Evolutionary conservation across 2,797 vertebrate genomes (phyloP), one percentile per base, ranked within the genome.

Genomic region (Sebastes trivittatus): DNA sequence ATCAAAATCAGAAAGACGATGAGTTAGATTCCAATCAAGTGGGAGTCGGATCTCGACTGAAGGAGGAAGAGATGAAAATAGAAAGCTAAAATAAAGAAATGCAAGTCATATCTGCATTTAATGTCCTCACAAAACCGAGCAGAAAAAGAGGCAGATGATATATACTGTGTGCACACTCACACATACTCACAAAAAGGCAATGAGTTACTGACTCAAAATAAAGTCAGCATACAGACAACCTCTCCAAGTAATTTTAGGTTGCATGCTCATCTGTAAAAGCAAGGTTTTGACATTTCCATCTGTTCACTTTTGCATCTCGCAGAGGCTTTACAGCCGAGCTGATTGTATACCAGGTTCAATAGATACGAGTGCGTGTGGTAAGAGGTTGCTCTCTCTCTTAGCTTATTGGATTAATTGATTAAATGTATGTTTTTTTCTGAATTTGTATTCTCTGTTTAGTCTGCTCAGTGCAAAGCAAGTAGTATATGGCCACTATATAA

Each of bases 241-340:
- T 62, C 54, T 72, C 66, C 6, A 49, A 60, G 46, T 68, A 54
- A 46, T 78, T 75, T 29, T 18, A 73, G 14, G 36, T 42, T 78
- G 72, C 52, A 23, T 16, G 46, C 63, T 83, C 65, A 59, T 80
- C 22, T 76, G 55, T 77, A 86, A 78, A 76, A 83, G 14, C 3
- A 55, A 63, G 10, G 55, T 64, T 82, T 77, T 84, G 80, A 85
- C 87, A 74, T 80, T 56, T 38, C 76, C 80, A 82, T 89, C 82
- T 90, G 75, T 82, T 84, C 29, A 46, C 65, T 74, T 70, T 42
- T 84, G 9, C 34, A 46, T 83, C 36, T 63, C 30, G 54, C 38
- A 63, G 61, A 2, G 9, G 10, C 52, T 75, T 76, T 70, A 22
- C 36, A 56, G 25, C 56, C 25, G 49, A 30, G 7, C 64, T 32